Evolutionary conservation across 2,888 invertebrate genomes (phyloP), one percentile per base, ranked within the genome.

Genomic region (Ochlodes sylvanus): DNA sequence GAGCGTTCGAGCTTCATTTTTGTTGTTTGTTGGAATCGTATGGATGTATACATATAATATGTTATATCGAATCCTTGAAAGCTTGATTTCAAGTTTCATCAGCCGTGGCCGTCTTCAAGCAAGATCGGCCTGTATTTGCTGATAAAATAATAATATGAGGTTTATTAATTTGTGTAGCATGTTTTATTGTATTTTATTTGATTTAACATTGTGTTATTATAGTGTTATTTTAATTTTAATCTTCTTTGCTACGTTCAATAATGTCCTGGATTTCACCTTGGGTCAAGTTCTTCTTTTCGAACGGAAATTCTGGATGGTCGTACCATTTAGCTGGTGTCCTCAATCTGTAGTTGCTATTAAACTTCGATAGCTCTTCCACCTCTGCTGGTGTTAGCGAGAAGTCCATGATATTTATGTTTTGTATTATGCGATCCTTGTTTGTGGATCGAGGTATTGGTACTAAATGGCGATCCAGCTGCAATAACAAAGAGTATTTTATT

Each of bases 361-460:
- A 95, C 5, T 83, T 78, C 68, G 94, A 94, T 74, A 95, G 75
- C 56, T 93, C 76, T 19, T 83, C 77, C 68, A 94, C 89, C 77
- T 95, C 95, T 7, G 91, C 90, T 0, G 87, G 71, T 10, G 86
- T 84, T 34, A 95, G 85, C 67, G 88, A 78, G 79, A 95, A 95
- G 82, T 95, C 94, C 67, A 94, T 93, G 69, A 95, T 87, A 72
- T 94, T 83, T 56, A 95, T 90, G 76, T 95, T 95, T 76, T 94
- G 87, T 65, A 82, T 80, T 56, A 95, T 94, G 56, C 95, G 92
- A 7, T 86, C 84, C 71, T 90, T 88, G 72, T 95, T 95, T 2
- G 93, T 92, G 0, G 95, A 95, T 72, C 95, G 94, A 0, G 95
- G 95, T 70, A 95, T 94, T 5, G 95, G 94, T 38, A 95, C 87